phyloP scores from a whole-genome alignment of 2,113 vertebrate species.

The Neolamprologus sp. region DNA sequence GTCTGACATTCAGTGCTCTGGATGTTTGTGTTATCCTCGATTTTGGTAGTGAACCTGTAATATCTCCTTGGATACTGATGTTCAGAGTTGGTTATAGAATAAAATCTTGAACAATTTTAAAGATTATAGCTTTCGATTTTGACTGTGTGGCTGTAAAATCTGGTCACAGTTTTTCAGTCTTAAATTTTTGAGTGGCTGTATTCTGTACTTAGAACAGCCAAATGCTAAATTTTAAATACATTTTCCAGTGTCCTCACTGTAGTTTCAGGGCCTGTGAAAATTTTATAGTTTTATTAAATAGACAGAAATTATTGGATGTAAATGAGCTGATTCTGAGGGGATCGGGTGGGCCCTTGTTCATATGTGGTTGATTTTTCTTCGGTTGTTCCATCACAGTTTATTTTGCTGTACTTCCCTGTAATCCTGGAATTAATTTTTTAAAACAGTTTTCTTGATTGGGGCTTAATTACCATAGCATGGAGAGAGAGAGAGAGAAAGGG shows the following conservation, averaged over 20 bases:
- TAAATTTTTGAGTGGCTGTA: background rate
- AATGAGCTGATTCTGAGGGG: background rate
- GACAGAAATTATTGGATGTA: background rate
- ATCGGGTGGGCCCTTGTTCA: background rate
- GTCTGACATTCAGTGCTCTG: background rate
- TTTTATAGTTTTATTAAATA: background rate
- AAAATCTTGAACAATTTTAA: background rate
- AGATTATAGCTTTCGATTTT: accelerated
- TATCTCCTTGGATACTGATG: background rate
- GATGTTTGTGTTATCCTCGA: background rate
- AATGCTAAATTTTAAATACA: too few species aligned
- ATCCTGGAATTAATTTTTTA: background rate
- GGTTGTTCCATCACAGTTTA: background rate
- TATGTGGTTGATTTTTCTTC: accelerated
- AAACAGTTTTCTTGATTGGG: background rate
- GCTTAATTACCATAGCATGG: background rate
- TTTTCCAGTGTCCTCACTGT: accelerated
- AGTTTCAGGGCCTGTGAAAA: background rate
- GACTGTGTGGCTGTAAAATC: background rate
- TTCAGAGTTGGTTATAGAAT: background rate
- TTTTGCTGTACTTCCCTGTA: background rate
- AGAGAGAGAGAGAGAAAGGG: background rate
- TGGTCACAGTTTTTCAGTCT: background rate
- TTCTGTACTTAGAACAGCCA: background rate
- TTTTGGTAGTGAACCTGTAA: background rate